phyloP scores from a whole-genome alignment of 1,140 invertebrate species.

The Drosophila sproati region DNA sequence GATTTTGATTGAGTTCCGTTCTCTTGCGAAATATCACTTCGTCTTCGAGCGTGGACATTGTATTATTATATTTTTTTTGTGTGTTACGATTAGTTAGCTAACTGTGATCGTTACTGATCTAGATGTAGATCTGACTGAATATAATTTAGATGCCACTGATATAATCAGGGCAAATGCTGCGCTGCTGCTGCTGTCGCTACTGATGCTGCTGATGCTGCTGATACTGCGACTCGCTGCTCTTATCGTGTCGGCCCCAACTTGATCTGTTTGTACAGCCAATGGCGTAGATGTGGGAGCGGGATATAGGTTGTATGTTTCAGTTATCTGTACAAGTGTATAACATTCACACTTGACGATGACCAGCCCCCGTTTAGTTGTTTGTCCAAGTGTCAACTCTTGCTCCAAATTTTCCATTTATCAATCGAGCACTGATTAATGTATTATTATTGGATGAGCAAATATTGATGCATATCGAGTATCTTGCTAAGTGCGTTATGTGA shows the following conservation, averaged over 20 bases:
- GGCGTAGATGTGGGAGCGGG: slow-evolving; percentile 71
- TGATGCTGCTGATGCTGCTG: slow-evolving; percentile 28
- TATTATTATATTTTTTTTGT: not conserved
- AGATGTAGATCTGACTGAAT: slow-evolving; percentile 35
- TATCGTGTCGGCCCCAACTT: slow-evolving; percentile 40
- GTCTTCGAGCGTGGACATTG: slow-evolving; percentile 77
- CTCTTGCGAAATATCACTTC: slow-evolving; percentile 70
- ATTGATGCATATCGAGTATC: slow-evolving; percentile 56
- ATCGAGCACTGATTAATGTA: slow-evolving; percentile 27
- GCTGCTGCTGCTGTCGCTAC: slow-evolving; percentile 43
- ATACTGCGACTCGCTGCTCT: slow-evolving; percentile 56
- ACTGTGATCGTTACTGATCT: slow-evolving; percentile 29
- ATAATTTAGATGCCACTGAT: slow-evolving; percentile 18
- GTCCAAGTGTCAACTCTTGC: slow-evolving; percentile 56
- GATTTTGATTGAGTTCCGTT: slow-evolving; percentile 57
- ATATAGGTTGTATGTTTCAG: slow-evolving; percentile 81
- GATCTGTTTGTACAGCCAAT: slow-evolving; percentile 57
- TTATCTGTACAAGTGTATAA: slow-evolving; percentile 36
- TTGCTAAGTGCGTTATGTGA: slow-evolving; percentile 11
- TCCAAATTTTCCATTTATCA: slow-evolving; percentile 74
- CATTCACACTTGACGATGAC: slow-evolving; percentile 33
- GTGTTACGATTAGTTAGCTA: not conserved
- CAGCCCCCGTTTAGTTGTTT: slow-evolving; percentile 48
- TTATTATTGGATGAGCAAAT: slow-evolving; percentile 58
- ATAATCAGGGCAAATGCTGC: slow-evolving; percentile 29